Base-by-base conservation (phyloP, 2,888 invertebrate species). In the Orthonevra nobilis region DNA sequence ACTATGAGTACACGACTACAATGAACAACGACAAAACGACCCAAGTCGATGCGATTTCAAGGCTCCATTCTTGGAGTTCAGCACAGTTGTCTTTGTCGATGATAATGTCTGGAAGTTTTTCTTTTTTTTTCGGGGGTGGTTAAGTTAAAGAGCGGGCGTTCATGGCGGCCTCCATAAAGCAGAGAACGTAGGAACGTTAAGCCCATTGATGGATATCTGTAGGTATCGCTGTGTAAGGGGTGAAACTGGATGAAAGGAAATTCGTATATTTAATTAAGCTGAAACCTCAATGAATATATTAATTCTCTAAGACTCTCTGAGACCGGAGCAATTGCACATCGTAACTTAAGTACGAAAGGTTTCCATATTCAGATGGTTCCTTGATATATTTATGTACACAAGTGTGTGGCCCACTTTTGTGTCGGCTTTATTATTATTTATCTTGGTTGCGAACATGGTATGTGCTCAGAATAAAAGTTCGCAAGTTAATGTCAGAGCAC, bases 241-340 rank as follows among this genome's bases (percentile, higher is more conserved):
- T 36, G 61, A 38, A 58, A 60, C 20, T 38, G 38, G 26, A 17
- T 46, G 42, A 66, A 44, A 64, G 36, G 42, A 50, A 79, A 79
- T 79, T 79, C 58, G 79, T 79, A 73, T 73, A 73, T 79, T 79
- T 79, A 79, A 79, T 79, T 79, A 79, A 79, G 79, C 79, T 61
- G 79, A 61, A 68, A 66, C 70, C 72, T 40, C 64, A 72, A 72
- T 79, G 79, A 77, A 79, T 79, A 79, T 68, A 66, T 79, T 79
- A 73, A 73, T 73, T 79, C 61, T 56, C 30, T 12, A 52, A 54
- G n/a, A n/a, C n/a, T n/a, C n/a, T n/a, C n/a, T n/a, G n/a, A n/a
- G n/a, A n/a, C n/a, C n/a, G n/a, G n/a, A n/a, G n/a, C n/a, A n/a
- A n/a, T n/a, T n/a, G n/a, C n/a, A n/a, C n/a, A n/a, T n/a, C n/a